Evolutionary conservation across 2,113 vertebrate genomes (phyloP).

Genomic region (Prinia subflava): DNA sequence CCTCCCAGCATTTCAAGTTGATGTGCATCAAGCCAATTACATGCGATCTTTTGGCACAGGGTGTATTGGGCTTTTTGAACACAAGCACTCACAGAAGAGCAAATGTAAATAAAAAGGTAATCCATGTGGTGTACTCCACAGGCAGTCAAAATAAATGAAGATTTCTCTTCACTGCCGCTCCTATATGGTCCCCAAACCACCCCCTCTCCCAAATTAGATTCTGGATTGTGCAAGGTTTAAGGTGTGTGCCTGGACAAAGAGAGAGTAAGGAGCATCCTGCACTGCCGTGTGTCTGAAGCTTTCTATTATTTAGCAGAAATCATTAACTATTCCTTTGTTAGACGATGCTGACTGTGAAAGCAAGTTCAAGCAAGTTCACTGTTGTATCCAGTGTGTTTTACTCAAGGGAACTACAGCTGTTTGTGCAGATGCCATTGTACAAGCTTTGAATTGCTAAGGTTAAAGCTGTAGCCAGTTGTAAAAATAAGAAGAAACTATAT

Average conservation of each 20-base stretch:
- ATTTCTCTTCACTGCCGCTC: neutral
- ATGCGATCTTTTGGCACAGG: neutral
- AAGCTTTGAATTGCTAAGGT: neutral
- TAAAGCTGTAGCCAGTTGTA: neutral
- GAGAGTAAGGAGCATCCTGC: neutral
- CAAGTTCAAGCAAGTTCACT: neutral
- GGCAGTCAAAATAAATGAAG: neutral
- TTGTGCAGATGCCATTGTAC: neutral
- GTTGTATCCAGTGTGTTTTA: neutral
- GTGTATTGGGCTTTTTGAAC: neutral
- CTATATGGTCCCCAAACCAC: neutral
- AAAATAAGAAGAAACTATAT: neutral
- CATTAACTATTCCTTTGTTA: conserved; percentile 46
- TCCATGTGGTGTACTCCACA: neutral
- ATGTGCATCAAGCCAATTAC: neutral
- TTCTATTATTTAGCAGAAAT: conserved; percentile 46
- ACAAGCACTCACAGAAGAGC: neutral
- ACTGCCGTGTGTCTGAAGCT: neutral
- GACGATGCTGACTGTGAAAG: neutral
- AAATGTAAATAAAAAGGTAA: neutral
- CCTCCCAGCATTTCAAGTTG: neutral
- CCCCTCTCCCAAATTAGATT: neutral
- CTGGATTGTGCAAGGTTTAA: neutral
- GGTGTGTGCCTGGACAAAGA: neutral
- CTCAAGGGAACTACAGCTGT: conserved; percentile 6